Percentiles rank a stretch among this genome's conserved stretches.
These are phyloP conservation scores for Archivesica marissinica DNA, from an alignment of 1,140 invertebrate species.

Conservation along the genomic window DNA sequence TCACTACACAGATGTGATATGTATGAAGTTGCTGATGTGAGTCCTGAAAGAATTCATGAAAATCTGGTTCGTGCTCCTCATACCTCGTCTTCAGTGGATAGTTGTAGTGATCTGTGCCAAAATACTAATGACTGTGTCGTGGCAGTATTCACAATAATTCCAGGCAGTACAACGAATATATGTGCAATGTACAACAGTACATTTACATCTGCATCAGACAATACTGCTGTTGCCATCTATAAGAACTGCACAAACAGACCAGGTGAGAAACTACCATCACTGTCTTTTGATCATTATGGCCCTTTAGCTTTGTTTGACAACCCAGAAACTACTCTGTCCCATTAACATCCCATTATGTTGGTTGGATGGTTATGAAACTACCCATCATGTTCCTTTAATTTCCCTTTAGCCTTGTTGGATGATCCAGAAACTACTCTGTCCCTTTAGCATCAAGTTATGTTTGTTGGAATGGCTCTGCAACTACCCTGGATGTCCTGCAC, in stretches of 20 bases:
- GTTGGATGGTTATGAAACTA: background rate
- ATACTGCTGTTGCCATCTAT: background rate
- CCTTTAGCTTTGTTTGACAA: too few species aligned
- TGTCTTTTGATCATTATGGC: background rate
- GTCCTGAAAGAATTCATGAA: background rate
- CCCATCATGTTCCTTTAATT: background rate
- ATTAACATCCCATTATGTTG: background rate
- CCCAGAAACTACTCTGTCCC: too few species aligned
- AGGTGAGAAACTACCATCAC: background rate
- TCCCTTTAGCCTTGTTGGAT: too few species aligned
- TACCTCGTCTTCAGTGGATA: background rate
- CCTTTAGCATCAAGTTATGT: background rate
- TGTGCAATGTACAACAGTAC: background rate
- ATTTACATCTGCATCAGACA: background rate
- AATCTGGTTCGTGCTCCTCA: background rate
- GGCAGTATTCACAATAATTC: background rate
- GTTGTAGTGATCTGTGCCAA: background rate
- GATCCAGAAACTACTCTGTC: too few species aligned
- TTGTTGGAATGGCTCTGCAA: too few species aligned
- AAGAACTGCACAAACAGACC: background rate
- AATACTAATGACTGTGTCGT: background rate
- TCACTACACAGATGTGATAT: background rate
- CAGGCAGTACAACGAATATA: too few species aligned
- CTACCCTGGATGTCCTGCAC: too few species aligned
- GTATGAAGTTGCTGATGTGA: background rate